Evolutionary conservation across 2,888 invertebrate species (phyloP).

Genomic region (Tetranychus piercei): DNA sequence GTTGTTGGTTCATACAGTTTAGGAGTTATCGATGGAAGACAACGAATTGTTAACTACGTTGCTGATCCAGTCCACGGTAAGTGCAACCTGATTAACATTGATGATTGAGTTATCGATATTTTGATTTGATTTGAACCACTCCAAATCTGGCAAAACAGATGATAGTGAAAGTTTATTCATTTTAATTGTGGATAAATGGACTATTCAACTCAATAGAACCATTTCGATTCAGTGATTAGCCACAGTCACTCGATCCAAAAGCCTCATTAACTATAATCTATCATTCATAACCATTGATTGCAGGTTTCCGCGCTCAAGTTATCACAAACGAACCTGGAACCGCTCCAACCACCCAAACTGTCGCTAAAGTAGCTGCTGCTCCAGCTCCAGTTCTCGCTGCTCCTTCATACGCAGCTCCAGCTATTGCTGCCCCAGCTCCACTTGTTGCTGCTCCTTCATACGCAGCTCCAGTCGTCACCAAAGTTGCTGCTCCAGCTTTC

Average conservation of each 20-base stretch:
- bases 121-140: too few relatives aligned
- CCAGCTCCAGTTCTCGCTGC: neutral
- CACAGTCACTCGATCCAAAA: too few relatives aligned
- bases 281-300: conserved; percentile 10
- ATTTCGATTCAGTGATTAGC: too few relatives aligned
- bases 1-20: conserved; percentile 28
- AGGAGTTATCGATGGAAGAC: conserved; percentile 26
- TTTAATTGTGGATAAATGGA: too few relatives aligned
- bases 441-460: too few relatives aligned
- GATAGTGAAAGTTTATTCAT: too few relatives aligned
- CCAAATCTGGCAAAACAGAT: too few relatives aligned
- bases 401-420: neutral
- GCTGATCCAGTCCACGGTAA: conserved; percentile 21
- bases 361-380: neutral
- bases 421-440: neutral
- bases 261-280: too few relatives aligned
- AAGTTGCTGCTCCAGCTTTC: neutral
- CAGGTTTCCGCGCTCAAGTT: conserved; percentile 26
- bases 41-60: conserved; percentile 27
- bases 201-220: too few relatives aligned
- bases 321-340: conserved; percentile 27
- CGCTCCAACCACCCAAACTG: neutral
- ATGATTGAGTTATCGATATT: too few relatives aligned
- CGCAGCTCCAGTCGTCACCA: neutral
- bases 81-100: too few relatives aligned